phyloP scores from a whole-genome alignment of 1,140 invertebrate species.

The Brachionus sp. region DNA sequence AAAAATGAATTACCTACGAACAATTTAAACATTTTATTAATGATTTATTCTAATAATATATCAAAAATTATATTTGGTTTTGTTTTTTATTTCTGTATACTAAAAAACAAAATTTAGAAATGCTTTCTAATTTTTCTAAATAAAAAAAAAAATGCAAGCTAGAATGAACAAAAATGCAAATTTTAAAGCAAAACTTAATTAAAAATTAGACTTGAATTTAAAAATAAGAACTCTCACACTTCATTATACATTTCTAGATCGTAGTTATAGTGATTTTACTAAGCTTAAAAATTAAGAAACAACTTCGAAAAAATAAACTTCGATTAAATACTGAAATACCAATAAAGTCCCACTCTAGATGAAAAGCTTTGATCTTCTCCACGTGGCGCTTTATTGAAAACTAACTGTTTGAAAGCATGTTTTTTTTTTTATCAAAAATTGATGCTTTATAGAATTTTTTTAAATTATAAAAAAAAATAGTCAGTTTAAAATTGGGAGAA shows the following conservation, averaged over 20 bases:
- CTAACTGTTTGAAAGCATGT: not conserved
- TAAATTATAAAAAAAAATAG: not conserved
- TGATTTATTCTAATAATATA: constrained; percentile 17
- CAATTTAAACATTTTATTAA: constrained; percentile 6
- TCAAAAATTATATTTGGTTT: not conserved
- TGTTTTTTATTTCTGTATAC: not conserved
- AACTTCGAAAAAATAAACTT: not conserved
- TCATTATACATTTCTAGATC: not conserved
- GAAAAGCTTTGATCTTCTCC: not conserved
- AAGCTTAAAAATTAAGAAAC: not conserved
- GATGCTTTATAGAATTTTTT: not conserved
- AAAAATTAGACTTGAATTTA: not conserved
- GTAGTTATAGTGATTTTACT: constrained; percentile 28
- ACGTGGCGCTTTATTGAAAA: not conserved
- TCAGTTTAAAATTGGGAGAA: not conserved
- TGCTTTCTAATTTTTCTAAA: not conserved
- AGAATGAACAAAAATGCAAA: constrained; percentile 14
- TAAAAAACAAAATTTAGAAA: not conserved
- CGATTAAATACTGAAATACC: not conserved
- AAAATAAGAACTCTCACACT: not conserved
- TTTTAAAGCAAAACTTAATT: constrained; percentile 21
- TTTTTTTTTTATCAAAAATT: not conserved
- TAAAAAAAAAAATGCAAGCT: not conserved
- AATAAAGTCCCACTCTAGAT: not conserved
- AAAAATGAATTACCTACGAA: not conserved